Evolutionary conservation across 37 sponge, comb jelly and placozoan genomes (phyloP).

Genomic region (Amphimedon queenslandica): DNA sequence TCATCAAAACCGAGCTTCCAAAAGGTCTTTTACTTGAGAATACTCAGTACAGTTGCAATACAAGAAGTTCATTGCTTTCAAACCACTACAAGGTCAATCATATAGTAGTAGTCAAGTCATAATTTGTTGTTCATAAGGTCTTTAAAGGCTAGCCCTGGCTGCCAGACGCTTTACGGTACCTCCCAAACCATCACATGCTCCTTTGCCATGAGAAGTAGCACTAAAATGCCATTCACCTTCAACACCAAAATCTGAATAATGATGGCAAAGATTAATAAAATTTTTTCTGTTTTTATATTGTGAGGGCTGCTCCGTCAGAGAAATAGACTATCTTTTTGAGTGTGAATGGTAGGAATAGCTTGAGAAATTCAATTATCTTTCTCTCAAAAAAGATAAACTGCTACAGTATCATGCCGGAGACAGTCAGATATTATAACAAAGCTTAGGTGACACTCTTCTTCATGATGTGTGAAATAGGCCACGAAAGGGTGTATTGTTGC

Average conservation of each 20-base stretch:
- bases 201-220: slow-evolving; percentile 57
- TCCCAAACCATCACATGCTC: slow-evolving; percentile 61
- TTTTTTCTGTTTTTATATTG: slow-evolving; percentile 58
- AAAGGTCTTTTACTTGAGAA: slow-evolving; percentile 1
- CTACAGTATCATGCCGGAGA: slow-evolving; percentile 40
- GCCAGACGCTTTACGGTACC: slow-evolving; percentile 59
- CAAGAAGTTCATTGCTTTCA: slow-evolving; percentile 14
- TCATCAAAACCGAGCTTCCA: slow-evolving; percentile 1
- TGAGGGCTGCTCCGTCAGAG: slow-evolving; percentile 51
- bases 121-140: slow-evolving; percentile 34
- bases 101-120: slow-evolving; percentile 48
- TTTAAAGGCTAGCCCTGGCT: slow-evolving; percentile 37
- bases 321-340: slow-evolving; percentile 41
- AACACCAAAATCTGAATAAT: slow-evolving; percentile 42
- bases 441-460: slow-evolving; percentile 17
- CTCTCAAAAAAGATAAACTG: slow-evolving; percentile 47
- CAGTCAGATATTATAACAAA: slow-evolving; percentile 35
- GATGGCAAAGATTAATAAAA: slow-evolving; percentile 47
- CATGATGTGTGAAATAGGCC: slow-evolving; percentile 17
- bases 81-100: not conserved
- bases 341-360: slow-evolving; percentile 1
- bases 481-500: slow-evolving; percentile 57
- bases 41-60: not conserved
- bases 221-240: slow-evolving; percentile 55
- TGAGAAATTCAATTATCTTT: slow-evolving; percentile 22